Percentiles rank a stretch among this genome's conserved stretches.
These are phyloP conservation scores for Leptinotarsa defecta DNA, from an alignment of 1,140 invertebrate species.

Conservation along the genomic window DNA sequence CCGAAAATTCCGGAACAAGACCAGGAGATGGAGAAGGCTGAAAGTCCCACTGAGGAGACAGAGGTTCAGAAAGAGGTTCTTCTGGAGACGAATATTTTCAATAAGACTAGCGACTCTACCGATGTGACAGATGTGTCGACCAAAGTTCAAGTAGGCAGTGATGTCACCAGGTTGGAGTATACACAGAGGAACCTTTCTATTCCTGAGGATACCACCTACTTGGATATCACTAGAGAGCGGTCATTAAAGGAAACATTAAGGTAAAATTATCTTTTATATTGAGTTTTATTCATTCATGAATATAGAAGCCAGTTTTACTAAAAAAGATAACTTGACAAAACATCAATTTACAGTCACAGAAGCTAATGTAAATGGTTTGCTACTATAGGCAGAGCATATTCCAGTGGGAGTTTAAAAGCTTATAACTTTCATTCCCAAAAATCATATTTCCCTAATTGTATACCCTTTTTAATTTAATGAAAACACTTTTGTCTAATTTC, in stretches of 20 bases:
- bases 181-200: conserved; percentile 33
- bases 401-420: too few species aligned
- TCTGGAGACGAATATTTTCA: conserved; percentile 13
- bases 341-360: too few species aligned
- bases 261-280: background rate
- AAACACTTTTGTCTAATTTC: too few species aligned
- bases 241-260: conserved; percentile 43
- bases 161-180: conserved; percentile 43
- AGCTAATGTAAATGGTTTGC: too few species aligned
- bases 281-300: too few species aligned
- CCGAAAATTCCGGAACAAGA: conserved; percentile 42
- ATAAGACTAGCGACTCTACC: conserved; percentile 38
- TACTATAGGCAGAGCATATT: too few species aligned
- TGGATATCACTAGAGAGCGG: conserved; percentile 38
- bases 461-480: too few species aligned
- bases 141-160: conserved; percentile 46
- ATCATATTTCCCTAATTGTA: too few species aligned
- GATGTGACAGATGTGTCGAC: conserved; percentile 43
- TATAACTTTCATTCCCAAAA: too few species aligned
- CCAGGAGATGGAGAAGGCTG: conserved; percentile 4
- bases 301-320: too few species aligned
- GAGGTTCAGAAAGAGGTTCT: background rate
- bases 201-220: conserved; percentile 36
- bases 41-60: background rate
- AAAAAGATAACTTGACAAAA: too few species aligned